Evolutionary conservation across 2,113 vertebrate genomes (phyloP), one percentile per base, ranked within the genome.

Genomic region (Edolisoma coerulescens): DNA sequence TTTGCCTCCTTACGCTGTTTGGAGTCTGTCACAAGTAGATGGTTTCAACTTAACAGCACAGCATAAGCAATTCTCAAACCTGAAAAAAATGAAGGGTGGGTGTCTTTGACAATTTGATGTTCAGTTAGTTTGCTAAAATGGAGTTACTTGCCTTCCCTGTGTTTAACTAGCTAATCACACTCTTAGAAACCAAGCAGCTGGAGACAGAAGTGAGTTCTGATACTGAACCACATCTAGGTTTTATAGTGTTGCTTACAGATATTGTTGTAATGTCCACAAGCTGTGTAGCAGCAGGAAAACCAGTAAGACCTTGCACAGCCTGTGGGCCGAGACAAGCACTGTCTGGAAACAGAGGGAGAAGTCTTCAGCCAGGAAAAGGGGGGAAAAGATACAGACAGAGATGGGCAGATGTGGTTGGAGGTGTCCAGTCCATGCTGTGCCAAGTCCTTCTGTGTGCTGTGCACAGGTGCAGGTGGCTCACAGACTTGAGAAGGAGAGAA

Each of bases 391-490:
- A 37, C 41, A 16, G 17, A 33, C 7, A 32, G 7, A 12, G 11
- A 8, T 13, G 24, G 33, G 3, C 19, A 47, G 5, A 4, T 16
- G 26, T 15, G 53, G 23, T 37, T 50, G 6, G 54, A n/a, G 41
- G 17, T 13, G 11, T 17, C n/a, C 23, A 13, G 32, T 22, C 10
- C 54, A 7, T 6, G 1, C n/a, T 0, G 4, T 11, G 20, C 17
- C 23, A 27, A 0, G 2, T 24, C 41, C 27, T 4, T 1, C 1
- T 26, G 9, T 32, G 35, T 26, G 37, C 35, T 42, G 26, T 26
- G 37, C 44, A 44, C 11, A 32, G 27, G 22, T 24, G 4, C 7
- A 32, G 33, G 10, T 33, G 2, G 3, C 9, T n/a, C 39, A 22
- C 22, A 24, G 41, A 8, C 8, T 4, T 24, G 19, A 59, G 37